A percentile compares a stretch with the other conserved stretches of the same genome.
Conservation (phyloP, 2,888 invertebrate genomes). For the Orchesella flavescens region DNA sequence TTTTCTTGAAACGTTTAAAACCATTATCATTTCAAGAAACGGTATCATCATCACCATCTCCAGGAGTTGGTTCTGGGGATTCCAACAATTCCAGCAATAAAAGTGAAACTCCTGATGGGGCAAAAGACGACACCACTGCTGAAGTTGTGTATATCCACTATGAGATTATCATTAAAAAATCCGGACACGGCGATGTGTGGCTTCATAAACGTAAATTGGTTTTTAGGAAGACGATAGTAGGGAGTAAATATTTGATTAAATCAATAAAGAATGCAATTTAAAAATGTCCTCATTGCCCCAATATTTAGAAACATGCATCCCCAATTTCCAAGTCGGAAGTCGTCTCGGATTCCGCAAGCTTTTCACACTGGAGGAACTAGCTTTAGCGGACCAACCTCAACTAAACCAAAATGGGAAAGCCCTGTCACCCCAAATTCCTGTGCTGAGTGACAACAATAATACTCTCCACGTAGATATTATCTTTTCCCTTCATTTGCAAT, state of each 20-base stretch:
- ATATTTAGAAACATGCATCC: slow-evolving; percentile 41
- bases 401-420: too few species aligned
- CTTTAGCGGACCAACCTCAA: slow-evolving; percentile 15
- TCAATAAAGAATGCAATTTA: too few species aligned
- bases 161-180: slow-evolving; percentile 42
- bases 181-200: slow-evolving; percentile 45
- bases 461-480: slow-evolving; percentile 37
- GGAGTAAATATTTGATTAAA: too few species aligned
- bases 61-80: not conserved
- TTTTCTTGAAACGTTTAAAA: slow-evolving; percentile 40
- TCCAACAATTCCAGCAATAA: not conserved
- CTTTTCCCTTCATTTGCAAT: slow-evolving; percentile 32
- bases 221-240: too few species aligned
- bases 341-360: slow-evolving; percentile 50
- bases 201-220: slow-evolving; percentile 46
- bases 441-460: slow-evolving; percentile 22
- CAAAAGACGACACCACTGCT: not conserved
- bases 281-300: not conserved
- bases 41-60: not conserved
- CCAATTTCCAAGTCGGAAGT: slow-evolving; percentile 39
- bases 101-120: not conserved
- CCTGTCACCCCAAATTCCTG: not conserved
- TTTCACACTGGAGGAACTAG: slow-evolving; percentile 51
- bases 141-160: slow-evolving; percentile 49
- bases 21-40: slow-evolving; percentile 28